phyloP scores from a whole-genome alignment of 1,140 invertebrate genomes.

The Cydia amplana region DNA sequence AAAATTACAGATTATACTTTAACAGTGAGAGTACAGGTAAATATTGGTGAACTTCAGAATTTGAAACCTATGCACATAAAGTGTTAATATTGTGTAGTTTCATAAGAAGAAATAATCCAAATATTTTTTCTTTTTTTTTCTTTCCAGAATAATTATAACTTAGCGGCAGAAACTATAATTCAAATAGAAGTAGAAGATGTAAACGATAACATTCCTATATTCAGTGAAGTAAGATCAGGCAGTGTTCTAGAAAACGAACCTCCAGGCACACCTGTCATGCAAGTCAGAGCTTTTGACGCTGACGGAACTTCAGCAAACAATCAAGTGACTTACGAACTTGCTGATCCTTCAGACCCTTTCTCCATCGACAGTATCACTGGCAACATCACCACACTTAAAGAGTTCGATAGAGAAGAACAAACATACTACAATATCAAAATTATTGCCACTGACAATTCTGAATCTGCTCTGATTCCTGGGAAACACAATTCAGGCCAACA shows the following conservation, averaged over 20 bases:
- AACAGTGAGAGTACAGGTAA: constrained; percentile 86
- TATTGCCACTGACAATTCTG: constrained; percentile 90
- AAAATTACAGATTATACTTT: constrained; percentile 89
- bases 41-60: background rate
- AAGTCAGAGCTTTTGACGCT: constrained; percentile 91
- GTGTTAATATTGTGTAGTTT: too few relatives aligned
- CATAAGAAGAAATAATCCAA: constrained; percentile 12
- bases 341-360: constrained; percentile 86
- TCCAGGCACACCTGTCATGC: constrained; percentile 89
- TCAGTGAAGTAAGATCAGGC: constrained; percentile 87
- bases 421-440: constrained; percentile 92
- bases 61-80: too few relatives aligned
- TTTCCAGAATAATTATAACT: constrained; percentile 87
- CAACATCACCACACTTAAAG: constrained; percentile 88
- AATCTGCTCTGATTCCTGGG: constrained; percentile 85
- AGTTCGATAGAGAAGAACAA: constrained; percentile 90
- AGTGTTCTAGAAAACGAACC: constrained; percentile 92
- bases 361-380: constrained; percentile 90
- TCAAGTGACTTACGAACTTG: constrained; percentile 88
- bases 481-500: constrained; percentile 87
- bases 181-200: constrained; percentile 90
- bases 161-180: constrained; percentile 88
- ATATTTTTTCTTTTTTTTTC: constrained; percentile 25
- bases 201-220: constrained; percentile 93
- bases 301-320: constrained; percentile 92